A percentile compares a stretch with the other conserved stretches of the same genome.
phyloP scores from a whole-genome alignment of 2,888 invertebrate genomes.

The Alloscopus bannaensis region DNA sequence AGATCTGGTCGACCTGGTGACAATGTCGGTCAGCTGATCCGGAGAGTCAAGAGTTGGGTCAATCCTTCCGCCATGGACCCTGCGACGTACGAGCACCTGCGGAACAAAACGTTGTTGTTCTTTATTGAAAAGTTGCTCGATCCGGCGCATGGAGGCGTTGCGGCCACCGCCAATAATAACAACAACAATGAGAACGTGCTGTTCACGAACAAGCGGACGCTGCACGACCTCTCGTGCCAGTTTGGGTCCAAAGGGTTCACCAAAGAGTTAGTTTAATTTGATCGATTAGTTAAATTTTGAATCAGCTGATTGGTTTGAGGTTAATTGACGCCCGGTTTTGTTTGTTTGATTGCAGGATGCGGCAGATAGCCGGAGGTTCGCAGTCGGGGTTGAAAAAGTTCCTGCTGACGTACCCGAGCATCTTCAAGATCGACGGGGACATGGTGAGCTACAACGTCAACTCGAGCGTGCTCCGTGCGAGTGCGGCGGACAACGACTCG shows the following conservation, averaged over 20 bases:
- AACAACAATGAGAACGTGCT: slow-evolving; percentile 84
- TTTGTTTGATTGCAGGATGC: slow-evolving; percentile 48
- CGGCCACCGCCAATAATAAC: not conserved
- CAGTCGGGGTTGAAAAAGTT: slow-evolving; percentile 98
- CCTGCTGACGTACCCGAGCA: slow-evolving; percentile 95
- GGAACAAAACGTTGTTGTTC: slow-evolving; percentile 97
- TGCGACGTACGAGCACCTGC: slow-evolving; percentile 94
- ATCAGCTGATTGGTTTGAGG: slow-evolving; percentile 76
- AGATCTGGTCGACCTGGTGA: too few species aligned
- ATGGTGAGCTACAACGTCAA: slow-evolving; percentile 74
- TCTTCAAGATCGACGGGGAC: slow-evolving; percentile 96
- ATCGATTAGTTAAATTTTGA: slow-evolving; percentile 84
- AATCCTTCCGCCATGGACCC: slow-evolving; percentile 95
- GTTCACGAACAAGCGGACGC: slow-evolving; percentile 96
- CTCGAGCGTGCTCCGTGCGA: slow-evolving; percentile 55
- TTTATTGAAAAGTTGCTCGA: slow-evolving; percentile 62
- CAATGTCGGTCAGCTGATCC: too few species aligned
- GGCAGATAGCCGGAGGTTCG: slow-evolving; percentile 83
- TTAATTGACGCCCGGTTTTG: not conserved
- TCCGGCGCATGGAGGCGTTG: slow-evolving; percentile 17
- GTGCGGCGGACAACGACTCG: not conserved
- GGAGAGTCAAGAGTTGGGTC: too few species aligned
- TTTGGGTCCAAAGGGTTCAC: slow-evolving; percentile 99
- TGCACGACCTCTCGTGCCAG: slow-evolving; percentile 98
- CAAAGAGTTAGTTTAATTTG: slow-evolving; percentile 87